Percentiles rank a stretch among this genome's conserved stretches.
These are phyloP conservation scores for Alloplasta piceator DNA, from an alignment of 2,888 invertebrate species.

Conservation along the genomic window DNA sequence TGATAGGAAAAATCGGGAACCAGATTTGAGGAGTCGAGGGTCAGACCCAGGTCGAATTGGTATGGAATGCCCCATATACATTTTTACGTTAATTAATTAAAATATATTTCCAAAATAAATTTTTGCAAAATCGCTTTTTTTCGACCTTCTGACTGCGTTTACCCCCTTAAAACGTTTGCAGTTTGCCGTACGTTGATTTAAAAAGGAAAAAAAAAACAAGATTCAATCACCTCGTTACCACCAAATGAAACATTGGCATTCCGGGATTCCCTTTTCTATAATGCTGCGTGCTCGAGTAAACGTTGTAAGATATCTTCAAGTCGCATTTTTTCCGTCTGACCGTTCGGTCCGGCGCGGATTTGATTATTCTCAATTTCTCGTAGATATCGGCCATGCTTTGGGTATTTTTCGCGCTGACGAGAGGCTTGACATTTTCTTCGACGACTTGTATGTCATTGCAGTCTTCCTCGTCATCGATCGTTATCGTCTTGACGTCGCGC, in stretches of 20 bases:
- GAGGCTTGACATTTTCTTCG: constrained; percentile 73
- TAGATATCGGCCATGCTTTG: constrained; percentile 75
- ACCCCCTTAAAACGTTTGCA: too few species aligned
- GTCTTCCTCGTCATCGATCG: constrained; percentile 80
- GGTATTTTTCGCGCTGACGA: constrained; percentile 72
- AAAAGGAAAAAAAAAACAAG: too few species aligned
- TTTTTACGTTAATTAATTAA: too few species aligned
- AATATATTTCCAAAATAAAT: too few species aligned
- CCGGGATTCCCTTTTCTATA: constrained; percentile 79
- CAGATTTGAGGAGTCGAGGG: too few species aligned
- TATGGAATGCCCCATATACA: too few species aligned
- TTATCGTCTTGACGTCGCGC: constrained; percentile 80
- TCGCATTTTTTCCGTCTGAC: constrained; percentile 75
- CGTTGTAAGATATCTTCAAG: constrained; percentile 79
- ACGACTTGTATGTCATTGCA: constrained; percentile 76
- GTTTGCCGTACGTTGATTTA: too few species aligned
- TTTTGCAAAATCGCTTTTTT: too few species aligned
- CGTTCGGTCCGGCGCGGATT: constrained; percentile 75
- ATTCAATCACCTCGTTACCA: constrained; percentile 76
- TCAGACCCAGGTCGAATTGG: too few species aligned
- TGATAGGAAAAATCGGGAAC: too few species aligned
- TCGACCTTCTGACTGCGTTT: too few species aligned
- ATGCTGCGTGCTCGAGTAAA: constrained; percentile 74
- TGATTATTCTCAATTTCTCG: constrained; percentile 78
- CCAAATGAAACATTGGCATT: constrained; percentile 76